These are phyloP conservation scores for Oenanthe melanoleuca DNA, from an alignment of 2,113 vertebrate genomes.

Conservation along the genomic window DNA sequence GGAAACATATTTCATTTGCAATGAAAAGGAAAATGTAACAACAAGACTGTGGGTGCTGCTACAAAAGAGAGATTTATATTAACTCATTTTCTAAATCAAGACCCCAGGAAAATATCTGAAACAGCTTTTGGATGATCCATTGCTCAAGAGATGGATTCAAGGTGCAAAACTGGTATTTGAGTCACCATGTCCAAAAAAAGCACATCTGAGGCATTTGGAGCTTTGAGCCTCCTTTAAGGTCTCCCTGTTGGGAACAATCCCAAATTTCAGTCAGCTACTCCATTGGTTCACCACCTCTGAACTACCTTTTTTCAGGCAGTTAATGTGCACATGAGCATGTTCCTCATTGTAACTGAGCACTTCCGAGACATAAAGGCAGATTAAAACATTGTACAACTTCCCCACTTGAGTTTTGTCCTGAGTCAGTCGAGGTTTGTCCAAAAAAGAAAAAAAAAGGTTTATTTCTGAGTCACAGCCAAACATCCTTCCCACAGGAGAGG, in stretches of 20 bases:
- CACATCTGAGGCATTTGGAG: neutral
- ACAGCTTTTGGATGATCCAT: neutral
- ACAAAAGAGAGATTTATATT: neutral
- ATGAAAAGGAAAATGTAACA: neutral
- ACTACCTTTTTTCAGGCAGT: neutral
- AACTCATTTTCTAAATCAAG: neutral
- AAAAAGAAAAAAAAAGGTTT: neutral
- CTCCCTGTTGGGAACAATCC: neutral
- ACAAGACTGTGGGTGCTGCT: neutral
- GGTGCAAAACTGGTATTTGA: neutral
- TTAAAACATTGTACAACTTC: neutral
- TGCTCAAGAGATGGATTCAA: neutral
- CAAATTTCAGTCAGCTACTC: neutral
- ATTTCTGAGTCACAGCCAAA: neutral
- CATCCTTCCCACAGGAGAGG: neutral
- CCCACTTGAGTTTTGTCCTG: neutral
- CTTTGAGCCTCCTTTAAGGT: neutral
- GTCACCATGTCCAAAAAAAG: neutral
- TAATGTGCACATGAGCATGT: rapidly evolving
- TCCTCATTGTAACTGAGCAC: neutral
- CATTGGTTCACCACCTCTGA: neutral
- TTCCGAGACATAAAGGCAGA: neutral
- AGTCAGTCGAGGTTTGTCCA: neutral
- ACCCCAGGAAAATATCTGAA: neutral
- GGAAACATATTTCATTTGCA: neutral